A percentile compares a stretch with the other conserved stretches of the same genome.
These are phyloP conservation scores for Haemorhous mexicanus DNA, from an alignment of 2,113 vertebrate species.

Conservation along the genomic window DNA sequence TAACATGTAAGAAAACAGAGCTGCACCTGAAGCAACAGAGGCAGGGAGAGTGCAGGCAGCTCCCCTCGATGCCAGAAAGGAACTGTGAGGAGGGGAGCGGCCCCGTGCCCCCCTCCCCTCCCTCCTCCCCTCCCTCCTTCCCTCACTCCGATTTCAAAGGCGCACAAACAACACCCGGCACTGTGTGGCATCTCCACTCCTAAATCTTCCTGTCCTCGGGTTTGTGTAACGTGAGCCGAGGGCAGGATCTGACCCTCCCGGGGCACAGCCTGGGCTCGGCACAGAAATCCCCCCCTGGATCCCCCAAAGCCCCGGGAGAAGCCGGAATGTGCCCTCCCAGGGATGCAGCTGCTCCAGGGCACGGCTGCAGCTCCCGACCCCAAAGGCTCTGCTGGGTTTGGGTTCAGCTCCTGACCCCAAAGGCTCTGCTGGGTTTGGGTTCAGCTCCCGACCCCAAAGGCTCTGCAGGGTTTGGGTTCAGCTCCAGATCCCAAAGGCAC, in stretches of 20 bases:
- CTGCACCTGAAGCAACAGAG: conserved; percentile 83
- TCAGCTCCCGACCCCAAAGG: background rate
- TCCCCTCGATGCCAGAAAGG: conserved; percentile 57
- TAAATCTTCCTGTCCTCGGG: conserved; percentile 82
- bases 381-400: background rate
- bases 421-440: background rate
- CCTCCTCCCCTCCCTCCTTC: background rate
- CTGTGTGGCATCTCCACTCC: conserved; percentile 71
- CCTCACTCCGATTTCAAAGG: conserved; percentile 79
- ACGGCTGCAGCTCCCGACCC: background rate
- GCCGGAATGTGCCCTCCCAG: background rate
- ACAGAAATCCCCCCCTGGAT: background rate
- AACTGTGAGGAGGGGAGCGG: conserved; percentile 63
- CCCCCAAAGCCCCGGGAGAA: background rate
- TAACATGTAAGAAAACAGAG: conserved; percentile 80
- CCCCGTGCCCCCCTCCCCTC: conserved; percentile 54
- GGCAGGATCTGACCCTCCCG: conserved; percentile 67
- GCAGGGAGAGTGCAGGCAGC: conserved; percentile 51
- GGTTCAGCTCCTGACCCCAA: background rate
- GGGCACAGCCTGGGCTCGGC: background rate
- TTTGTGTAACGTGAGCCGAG: conserved; percentile 73
- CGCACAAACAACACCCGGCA: conserved; percentile 75
- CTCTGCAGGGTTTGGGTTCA: too few species aligned
- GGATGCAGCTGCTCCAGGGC: background rate
- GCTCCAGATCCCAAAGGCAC: background rate